These are phyloP conservation scores for Laterallus jamaicensis DNA, from an alignment of 2,113 vertebrate species.

Conservation along the genomic window DNA sequence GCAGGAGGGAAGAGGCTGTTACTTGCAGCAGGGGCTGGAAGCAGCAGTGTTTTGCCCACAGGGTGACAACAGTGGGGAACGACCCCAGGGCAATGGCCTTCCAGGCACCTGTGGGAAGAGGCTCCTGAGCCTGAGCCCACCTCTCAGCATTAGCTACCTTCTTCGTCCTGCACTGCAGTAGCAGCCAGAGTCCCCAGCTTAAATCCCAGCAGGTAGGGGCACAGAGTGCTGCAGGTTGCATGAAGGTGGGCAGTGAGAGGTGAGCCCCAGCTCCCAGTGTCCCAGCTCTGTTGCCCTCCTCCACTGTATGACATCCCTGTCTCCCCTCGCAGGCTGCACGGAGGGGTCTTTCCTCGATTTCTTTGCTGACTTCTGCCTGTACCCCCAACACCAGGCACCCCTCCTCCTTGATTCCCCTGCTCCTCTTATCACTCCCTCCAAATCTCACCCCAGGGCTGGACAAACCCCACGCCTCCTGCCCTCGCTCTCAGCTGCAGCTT, in stretches of 20 bases:
- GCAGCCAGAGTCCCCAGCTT: background rate
- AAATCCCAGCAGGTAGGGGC: background rate
- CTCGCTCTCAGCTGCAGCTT: rapidly evolving
- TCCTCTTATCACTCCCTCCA: background rate
- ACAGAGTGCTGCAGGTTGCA: background rate
- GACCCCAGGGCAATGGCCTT: background rate
- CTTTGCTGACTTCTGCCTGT: background rate
- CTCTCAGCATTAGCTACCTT: background rate
- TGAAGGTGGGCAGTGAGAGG: background rate
- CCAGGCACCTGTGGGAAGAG: background rate
- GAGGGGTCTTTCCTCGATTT: background rate
- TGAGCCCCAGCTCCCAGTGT: background rate
- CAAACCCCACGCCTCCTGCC: background rate
- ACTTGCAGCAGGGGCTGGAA: background rate
- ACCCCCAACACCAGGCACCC: background rate
- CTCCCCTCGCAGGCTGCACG: background rate
- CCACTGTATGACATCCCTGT: rapidly evolving
- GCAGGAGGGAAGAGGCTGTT: background rate
- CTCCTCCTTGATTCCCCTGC: background rate
- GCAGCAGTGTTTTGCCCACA: background rate
- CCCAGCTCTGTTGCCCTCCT: background rate
- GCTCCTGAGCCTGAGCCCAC: background rate
- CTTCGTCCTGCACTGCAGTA: background rate
- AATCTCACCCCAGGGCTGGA: background rate
- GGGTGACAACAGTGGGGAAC: background rate